Evolutionary conservation across 2,888 invertebrate genomes (phyloP), one percentile per base, ranked within the genome.

Genomic region (Eulithis testata): DNA sequence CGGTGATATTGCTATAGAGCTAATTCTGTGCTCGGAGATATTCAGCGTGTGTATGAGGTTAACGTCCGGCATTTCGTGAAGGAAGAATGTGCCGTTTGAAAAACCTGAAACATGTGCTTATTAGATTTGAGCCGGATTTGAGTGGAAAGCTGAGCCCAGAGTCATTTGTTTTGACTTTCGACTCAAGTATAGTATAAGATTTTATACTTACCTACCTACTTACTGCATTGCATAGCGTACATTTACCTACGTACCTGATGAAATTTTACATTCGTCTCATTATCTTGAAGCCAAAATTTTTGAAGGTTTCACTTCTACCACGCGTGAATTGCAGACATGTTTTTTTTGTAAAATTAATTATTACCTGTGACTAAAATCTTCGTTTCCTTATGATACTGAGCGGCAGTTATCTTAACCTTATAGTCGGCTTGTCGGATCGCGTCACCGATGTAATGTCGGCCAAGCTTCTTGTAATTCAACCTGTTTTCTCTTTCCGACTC

Each of bases 11-110:
- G 96, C 93, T 0, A 99, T 95, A 0, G 98, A 94, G 43, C 96
- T 95, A 62, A 99, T 97, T 66, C 94, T 89, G 80, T 98, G 96
- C 60, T 98, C 96, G 0, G 98, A 97, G 76, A 99, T 97, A 76
- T 97, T 98, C 72, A 95, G 90, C 1, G 95, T 98, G 89, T 99
- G 99, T 68, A 99, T 97, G 74, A 98, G 91, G 78, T 96, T 98
- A 62, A 98, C 97, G 53, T 98, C 97, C 0, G 99, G 99, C 93
- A 99, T 94, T 87, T 99, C 99, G 83, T 99, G 97, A 0, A 99
- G 94, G 82, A 97, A 97, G 92, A 99, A 99, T 36, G 96, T 94
- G 2, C 99, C 99, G 72, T 95, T 97, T 12, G 96, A 96, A 85
- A 98, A 99, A 7, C 98, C 99, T 94, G 80, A 37, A 63, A 47